These are phyloP conservation scores for Ceramica pisi DNA, from an alignment of 2,888 invertebrate species.

Conservation along the genomic window DNA sequence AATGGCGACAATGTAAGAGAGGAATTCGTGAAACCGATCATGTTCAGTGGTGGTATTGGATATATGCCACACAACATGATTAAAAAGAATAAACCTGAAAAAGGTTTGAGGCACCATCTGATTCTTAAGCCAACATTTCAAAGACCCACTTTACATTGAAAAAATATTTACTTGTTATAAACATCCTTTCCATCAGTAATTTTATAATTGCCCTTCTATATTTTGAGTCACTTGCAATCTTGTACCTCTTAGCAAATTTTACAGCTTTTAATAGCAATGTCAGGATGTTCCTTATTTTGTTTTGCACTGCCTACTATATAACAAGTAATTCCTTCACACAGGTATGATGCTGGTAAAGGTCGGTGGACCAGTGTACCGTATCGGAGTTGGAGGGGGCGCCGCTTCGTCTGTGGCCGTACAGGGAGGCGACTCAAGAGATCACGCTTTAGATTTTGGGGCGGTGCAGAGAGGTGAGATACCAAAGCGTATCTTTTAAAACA, in stretches of 20 bases:
- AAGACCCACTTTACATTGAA: background rate
- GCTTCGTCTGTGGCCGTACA: slow-evolving; percentile 99
- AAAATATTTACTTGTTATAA: background rate
- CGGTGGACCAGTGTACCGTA: slow-evolving; percentile 99
- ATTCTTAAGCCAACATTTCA: slow-evolving; percentile 1
- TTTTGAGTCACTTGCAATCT: background rate
- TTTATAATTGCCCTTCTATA: background rate
- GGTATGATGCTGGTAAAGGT: slow-evolving; percentile 98
- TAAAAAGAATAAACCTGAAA: slow-evolving; percentile 93
- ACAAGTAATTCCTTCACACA: slow-evolving; percentile 61
- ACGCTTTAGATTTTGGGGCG: slow-evolving; percentile 98
- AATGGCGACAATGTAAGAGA: slow-evolving; percentile 93
- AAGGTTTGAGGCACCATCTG: slow-evolving; percentile 87
- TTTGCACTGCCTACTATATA: background rate
- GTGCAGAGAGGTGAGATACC: slow-evolving; percentile 94
- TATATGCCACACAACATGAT: slow-evolving; percentile 96
- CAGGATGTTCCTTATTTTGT: background rate
- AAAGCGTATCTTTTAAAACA: background rate
- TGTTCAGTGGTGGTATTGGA: slow-evolving; percentile 99
- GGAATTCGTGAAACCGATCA: slow-evolving; percentile 99
- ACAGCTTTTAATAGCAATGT: background rate
- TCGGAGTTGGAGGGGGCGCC: slow-evolving; percentile 99
- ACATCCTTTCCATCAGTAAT: background rate
- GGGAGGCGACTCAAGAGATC: slow-evolving; percentile 93
- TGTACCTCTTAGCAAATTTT: background rate